A percentile compares a stretch with the other conserved stretches of the same genome.
Conservation (phyloP, 2,888 invertebrate species). For the Hypsopygia costalis region DNA sequence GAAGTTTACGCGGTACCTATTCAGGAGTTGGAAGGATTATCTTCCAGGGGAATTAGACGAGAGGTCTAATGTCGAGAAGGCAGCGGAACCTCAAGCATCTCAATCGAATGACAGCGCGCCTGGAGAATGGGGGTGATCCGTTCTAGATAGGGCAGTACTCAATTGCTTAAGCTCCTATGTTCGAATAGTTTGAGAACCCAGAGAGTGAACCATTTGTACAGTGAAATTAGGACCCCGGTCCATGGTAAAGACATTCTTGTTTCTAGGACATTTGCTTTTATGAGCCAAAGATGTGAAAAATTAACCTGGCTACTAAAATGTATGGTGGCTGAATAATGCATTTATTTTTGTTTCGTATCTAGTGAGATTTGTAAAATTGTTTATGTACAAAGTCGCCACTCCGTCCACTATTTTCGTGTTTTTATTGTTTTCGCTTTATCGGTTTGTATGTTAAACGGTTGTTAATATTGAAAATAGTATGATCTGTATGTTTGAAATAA, state of each 20-base stretch:
- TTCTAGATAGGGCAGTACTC: not conserved
- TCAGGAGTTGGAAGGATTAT: constrained; percentile 96
- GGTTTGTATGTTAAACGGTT: constrained; percentile 18
- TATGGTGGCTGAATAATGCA: constrained; percentile 49
- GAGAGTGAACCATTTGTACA: no score
- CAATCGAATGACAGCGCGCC: constrained; percentile 27
- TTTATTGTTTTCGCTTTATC: constrained; percentile 28
- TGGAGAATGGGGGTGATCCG: constrained; percentile 48
- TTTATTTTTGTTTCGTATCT: constrained; percentile 45
- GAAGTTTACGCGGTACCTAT: constrained; percentile 94
- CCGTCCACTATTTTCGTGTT: constrained; percentile 42
- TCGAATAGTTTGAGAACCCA: not conserved
- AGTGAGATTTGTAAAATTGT: constrained; percentile 43
- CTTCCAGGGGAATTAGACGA: constrained; percentile 87
- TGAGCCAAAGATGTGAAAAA: constrained; percentile 19
- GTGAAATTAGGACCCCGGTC: not conserved
- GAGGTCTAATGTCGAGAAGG: constrained; percentile 17
- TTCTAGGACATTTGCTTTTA: not conserved
- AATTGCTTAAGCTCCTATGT: not conserved
- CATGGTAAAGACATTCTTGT: not conserved
- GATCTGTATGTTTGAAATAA: no score
- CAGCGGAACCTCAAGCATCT: constrained; percentile 14
- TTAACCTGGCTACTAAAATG: constrained; percentile 12
- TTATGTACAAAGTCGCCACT: constrained; percentile 33
- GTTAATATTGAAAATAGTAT: no score